Evolutionary conservation across 2,888 invertebrate genomes (phyloP).

Genomic region (Dryomyza anilis): DNA sequence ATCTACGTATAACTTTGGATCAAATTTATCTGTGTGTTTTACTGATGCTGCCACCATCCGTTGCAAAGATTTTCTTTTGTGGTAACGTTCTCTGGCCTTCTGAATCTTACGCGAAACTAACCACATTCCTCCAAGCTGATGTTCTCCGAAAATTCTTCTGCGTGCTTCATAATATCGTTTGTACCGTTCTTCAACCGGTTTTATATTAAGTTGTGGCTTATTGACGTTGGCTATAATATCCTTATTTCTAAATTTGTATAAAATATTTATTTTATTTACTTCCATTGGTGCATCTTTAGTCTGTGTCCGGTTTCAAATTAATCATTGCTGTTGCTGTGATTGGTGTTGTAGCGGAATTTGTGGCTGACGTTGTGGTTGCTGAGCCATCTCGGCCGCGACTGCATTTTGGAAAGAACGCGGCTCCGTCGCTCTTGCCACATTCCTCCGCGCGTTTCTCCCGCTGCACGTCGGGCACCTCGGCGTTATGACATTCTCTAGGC

Average conservation of each 20-base stretch:
- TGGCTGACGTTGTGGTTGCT: not conserved
- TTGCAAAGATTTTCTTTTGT: not conserved
- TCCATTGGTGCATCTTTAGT: not conserved
- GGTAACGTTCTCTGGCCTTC: not conserved
- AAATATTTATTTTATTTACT: not conserved
- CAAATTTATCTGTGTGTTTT: not conserved
- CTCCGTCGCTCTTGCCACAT: not conserved
- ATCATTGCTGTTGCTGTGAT: too few relatives aligned
- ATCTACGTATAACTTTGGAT: not conserved
- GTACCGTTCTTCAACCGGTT: too few relatives aligned
- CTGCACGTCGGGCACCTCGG: constrained; percentile 3
- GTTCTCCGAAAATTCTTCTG: not conserved
- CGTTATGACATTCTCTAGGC: not conserved
- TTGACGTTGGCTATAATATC: too few relatives aligned
- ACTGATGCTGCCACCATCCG: not conserved
- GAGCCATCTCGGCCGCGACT: too few relatives aligned
- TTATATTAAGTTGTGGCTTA: too few relatives aligned
- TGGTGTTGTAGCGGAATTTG: too few relatives aligned
- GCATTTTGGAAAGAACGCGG: not conserved
- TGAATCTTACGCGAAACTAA: not conserved
- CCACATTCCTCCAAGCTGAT: not conserved
- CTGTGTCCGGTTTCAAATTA: too few relatives aligned
- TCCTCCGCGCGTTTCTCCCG: not conserved
- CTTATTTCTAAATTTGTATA: not conserved
- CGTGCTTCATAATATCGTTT: not conserved